A percentile compares a stretch with the other conserved stretches of the same genome.
These are phyloP conservation scores for Falco rusticolus DNA, from an alignment of 2,797 vertebrate species.

Conservation along the genomic window DNA sequence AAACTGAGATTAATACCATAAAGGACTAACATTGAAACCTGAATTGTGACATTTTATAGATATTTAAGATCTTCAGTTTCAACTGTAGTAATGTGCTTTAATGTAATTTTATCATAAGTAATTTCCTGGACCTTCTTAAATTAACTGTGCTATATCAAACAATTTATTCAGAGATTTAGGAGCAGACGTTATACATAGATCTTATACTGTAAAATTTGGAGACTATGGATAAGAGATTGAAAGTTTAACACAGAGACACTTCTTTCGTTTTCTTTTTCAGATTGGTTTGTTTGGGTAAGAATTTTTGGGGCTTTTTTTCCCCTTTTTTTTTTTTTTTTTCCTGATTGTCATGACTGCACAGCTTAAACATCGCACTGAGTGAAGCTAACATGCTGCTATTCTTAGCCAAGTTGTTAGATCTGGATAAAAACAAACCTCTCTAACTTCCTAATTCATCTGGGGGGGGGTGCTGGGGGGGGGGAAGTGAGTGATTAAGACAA, in stretches of 20 bases:
- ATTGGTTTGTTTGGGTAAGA: not conserved
- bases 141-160: not conserved
- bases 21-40: not conserved
- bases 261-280: not conserved
- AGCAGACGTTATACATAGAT: not conserved
- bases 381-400: not conserved
- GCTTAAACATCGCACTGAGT: not conserved
- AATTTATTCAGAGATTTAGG: not conserved
- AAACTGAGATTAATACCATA: not conserved
- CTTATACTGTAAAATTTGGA: not conserved
- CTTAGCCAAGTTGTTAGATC: not conserved
- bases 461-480: not conserved
- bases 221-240: accelerated
- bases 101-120: not conserved
- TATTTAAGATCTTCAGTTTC: not conserved
- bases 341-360: not conserved
- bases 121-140: not conserved
- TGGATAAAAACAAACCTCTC: not conserved
- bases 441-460: not conserved
- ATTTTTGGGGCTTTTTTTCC: accelerated
- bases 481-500: not conserved
- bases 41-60: not conserved
- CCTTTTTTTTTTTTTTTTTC: not conserved
- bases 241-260: not conserved
- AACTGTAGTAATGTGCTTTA: not conserved